Base-by-base conservation (phyloP, 2,888 invertebrate genomes). In the Cataglyphis rosenhaueri region DNA sequence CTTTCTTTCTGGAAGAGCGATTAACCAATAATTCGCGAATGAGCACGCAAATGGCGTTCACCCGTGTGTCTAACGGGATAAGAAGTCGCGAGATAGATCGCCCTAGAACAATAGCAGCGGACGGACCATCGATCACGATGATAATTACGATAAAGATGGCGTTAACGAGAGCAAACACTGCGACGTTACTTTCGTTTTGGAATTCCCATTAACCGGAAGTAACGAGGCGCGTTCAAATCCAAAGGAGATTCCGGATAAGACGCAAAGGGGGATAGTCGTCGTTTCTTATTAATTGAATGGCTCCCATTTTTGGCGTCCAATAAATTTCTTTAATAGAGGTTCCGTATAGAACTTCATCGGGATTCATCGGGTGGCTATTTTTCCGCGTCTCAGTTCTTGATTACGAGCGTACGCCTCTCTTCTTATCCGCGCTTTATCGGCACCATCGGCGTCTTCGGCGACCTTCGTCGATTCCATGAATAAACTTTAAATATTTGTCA, bases 381-480 rank as follows among this genome's bases (percentile, higher is more conserved):
- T 41, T 32, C 32, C 62, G 61, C 32, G 4, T 64, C 21, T 61
- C 71, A 21, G 6, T 48, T 52, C n/a, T 61, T 29, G 25, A 18
- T 76, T 48, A 41, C 70, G 32, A n/a, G 18, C 29, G 38, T 6
- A 55, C 29, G 21, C 68, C 35, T 21, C 57, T 71, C 41, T 55
- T 70, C 44, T 44, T 44, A 44, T 57, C 57, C 57, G 21, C 12
- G n/a, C 1, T 5, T 62, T 38, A 48, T 79, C 65, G 18, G 21
- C 48, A 21, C 38, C 70, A 52, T 44, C 71, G 55, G 29, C 48
- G 12, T 32, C 62, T 18, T 29, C 81, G 83, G 18, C 25, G 83
- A 85, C 90, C 90, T 90, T 90, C 87, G 85, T 90, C 87, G 85
- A 83, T 82, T 10, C 21, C 61, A 71, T 68, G 79, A 84, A 76